Evolutionary conservation across 1,140 invertebrate species (phyloP).

Genomic region (Nomia melanderi): DNA sequence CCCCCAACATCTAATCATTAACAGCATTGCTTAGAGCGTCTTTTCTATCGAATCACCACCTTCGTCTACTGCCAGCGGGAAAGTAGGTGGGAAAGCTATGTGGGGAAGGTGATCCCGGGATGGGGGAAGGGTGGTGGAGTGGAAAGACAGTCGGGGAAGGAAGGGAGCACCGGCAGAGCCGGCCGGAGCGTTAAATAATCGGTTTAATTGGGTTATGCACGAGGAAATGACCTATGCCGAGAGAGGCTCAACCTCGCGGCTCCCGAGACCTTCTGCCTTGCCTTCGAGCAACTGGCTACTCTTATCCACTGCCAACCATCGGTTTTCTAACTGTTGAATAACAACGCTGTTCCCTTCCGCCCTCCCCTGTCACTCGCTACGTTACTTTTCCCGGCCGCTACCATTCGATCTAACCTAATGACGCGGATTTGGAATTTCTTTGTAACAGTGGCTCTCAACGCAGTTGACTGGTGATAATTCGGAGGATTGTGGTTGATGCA

Average conservation of each 20-base stretch:
- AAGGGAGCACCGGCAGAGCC: conserved; percentile 40
- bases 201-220: conserved; percentile 79
- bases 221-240: conserved; percentile 78
- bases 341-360: background rate
- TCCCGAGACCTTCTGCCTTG: conserved; percentile 71
- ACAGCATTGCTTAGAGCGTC: too few relatives aligned
- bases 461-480: background rate
- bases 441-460: conserved; percentile 47
- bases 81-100: conserved; percentile 45
- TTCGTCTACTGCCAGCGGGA: conserved; percentile 10
- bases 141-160: conserved; percentile 12
- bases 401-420: conserved; percentile 50
- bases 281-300: conserved; percentile 18
- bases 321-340: conserved; percentile 37
- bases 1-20: too few relatives aligned
- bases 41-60: conserved; percentile 13
- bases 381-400: conserved; percentile 1
- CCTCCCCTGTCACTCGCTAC: background rate
- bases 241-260: conserved; percentile 62
- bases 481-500: background rate
- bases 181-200: conserved; percentile 77
- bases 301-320: conserved; percentile 32
- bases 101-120: conserved; percentile 22
- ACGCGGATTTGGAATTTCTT: conserved; percentile 54
- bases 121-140: background rate